phyloP scores from a whole-genome alignment of 2,113 vertebrate species.

The Tricholaema leucomelas region DNA sequence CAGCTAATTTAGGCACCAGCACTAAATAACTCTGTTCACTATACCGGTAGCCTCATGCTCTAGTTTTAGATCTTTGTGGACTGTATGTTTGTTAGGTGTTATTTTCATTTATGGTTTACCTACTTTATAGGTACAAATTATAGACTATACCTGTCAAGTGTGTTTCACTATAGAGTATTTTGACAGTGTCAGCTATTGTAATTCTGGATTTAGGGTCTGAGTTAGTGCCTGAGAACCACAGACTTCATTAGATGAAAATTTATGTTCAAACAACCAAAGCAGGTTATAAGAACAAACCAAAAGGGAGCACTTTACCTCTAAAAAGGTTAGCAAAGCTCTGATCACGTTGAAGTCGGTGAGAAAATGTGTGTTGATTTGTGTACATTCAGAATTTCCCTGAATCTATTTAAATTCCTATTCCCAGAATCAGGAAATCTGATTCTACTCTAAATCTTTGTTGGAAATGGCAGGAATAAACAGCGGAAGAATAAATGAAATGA shows the following conservation, averaged over 20 bases:
- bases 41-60: neutral
- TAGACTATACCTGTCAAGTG: neutral
- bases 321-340: neutral
- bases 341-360: neutral
- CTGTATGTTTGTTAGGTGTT: neutral
- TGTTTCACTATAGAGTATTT: neutral
- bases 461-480: neutral
- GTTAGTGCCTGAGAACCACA: neutral
- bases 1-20: neutral
- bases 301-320: neutral
- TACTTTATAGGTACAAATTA: neutral
- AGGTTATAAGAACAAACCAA: neutral
- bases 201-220: neutral
- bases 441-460: neutral
- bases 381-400: neutral
- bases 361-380: neutral
- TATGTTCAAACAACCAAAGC: neutral
- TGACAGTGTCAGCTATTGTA: neutral
- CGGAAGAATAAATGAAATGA: neutral
- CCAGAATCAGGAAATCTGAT: neutral
- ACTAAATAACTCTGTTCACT: neutral
- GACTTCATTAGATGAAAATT: neutral
- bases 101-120: neutral
- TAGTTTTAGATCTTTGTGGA: neutral
- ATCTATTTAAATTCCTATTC: neutral